Evolutionary conservation across 2,113 vertebrate genomes (phyloP), one percentile per base, ranked within the genome.

Genomic region (Cyprinodon variegatus): DNA sequence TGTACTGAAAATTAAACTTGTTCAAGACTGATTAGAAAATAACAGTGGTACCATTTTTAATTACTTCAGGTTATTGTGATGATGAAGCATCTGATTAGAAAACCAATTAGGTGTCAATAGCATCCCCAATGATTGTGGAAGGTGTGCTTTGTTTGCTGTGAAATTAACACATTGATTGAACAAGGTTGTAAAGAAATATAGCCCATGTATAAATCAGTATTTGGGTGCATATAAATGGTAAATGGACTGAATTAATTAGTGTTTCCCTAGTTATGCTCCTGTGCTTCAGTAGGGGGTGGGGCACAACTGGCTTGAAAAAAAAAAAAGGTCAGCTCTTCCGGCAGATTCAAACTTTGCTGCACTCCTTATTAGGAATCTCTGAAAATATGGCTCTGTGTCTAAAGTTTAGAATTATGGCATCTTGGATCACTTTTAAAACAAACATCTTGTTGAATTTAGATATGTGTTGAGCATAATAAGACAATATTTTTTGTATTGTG

Each of bases 21-120:
- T 22, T 73, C 78, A 76, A 38, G 74, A 38, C 65, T 72, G 86
- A 90, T 81, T 82, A 85, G 71, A 89, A 93, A 84, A 87, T 74
- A 61, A 76, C 80, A n/a, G 39, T 43, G n/a, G 62, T 59, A 7
- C 65, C 67, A 57, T 83, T 88, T 82, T 78, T 83, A 89, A 93
- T 93, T 87, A 90, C 87, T 79, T 85, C 61, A 77, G 61, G 64
- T 77, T 85, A 83, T 83, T 75, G 68, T 86, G 79, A 90, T 90
- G 75, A 89, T 73, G 57, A 77, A 63, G 68, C 61, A 82, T 82
- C 75, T 86, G 75, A 90, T 89, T 86, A 86, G 61, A 86, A 91
- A 87, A 81, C 70, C 78, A 86, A 85, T 89, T 80, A 83, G 68
- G 76, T 72, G 65, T 83, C 80, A 87, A 62, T 72, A 76, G 75